phyloP scores from a whole-genome alignment of 2,888 invertebrate genomes.

The Frankliniella fusca region DNA sequence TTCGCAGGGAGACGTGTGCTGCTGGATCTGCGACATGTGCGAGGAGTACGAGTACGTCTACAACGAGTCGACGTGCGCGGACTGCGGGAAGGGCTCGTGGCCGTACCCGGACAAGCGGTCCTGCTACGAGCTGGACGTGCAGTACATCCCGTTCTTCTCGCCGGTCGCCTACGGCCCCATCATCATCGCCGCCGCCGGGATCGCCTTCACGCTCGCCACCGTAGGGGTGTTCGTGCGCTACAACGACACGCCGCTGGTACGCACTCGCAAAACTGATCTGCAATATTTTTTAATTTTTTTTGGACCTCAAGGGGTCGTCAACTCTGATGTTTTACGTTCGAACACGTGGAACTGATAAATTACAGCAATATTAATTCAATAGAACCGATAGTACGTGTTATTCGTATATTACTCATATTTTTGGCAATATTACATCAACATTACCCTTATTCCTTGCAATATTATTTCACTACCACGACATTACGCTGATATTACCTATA shows the following conservation, averaged over 20 bases:
- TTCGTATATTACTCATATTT: too few species aligned
- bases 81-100: slow-evolving; percentile 61
- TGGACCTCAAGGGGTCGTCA: too few species aligned
- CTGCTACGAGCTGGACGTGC: slow-evolving; percentile 56
- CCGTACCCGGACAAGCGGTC: slow-evolving; percentile 58
- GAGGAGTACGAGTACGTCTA: slow-evolving; percentile 62
- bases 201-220: slow-evolving; percentile 57
- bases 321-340: too few species aligned
- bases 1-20: slow-evolving; percentile 61
- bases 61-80: slow-evolving; percentile 61
- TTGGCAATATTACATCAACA: too few species aligned
- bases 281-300: too few species aligned
- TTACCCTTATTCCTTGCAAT: too few species aligned
- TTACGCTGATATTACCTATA: too few species aligned
- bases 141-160: slow-evolving; percentile 63
- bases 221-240: slow-evolving; percentile 59
- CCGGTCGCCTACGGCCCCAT: slow-evolving; percentile 62
- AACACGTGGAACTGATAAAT: too few species aligned
- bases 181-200: slow-evolving; percentile 59
- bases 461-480: too few species aligned
- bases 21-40: slow-evolving; percentile 74
- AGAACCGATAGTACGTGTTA: too few species aligned
- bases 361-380: too few species aligned
- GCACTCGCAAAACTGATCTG: too few species aligned
- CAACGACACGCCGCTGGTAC: slow-evolving; percentile 62